phyloP scores from a whole-genome alignment of 1,140 invertebrate genomes.

The Ceratina japonica region DNA sequence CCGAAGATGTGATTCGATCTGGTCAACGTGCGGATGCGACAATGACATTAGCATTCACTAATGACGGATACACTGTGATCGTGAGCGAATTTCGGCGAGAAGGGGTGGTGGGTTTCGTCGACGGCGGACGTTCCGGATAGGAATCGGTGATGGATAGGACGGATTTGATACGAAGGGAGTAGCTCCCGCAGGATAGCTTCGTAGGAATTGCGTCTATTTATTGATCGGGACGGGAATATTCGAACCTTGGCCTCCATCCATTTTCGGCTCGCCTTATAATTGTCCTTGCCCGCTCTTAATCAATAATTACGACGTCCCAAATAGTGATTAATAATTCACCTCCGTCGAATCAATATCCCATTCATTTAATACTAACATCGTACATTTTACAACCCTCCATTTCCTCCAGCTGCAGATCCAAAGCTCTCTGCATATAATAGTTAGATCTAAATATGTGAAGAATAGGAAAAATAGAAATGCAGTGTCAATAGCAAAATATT shows the following conservation, averaged over 20 bases:
- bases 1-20: background rate
- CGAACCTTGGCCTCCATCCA: slow-evolving; percentile 22
- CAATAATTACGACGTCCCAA: no score
- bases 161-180: slow-evolving; percentile 7
- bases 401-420: no score
- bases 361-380: no score
- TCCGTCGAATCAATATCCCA: no score
- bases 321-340: no score
- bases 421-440: no score
- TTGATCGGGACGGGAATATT: slow-evolving; percentile 63
- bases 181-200: slow-evolving; percentile 45
- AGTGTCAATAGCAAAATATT: no score
- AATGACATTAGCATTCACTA: slow-evolving; percentile 41
- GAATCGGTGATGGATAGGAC: slow-evolving; percentile 52
- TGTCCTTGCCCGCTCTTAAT: no score
- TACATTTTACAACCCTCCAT: no score
- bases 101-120: slow-evolving; percentile 23
- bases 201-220: slow-evolving; percentile 65
- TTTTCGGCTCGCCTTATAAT: slow-evolving; percentile 9
- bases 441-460: no score
- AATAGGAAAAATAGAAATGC: no score
- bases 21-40: slow-evolving; percentile 42
- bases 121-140: slow-evolving; percentile 40
- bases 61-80: slow-evolving; percentile 23
- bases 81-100: slow-evolving; percentile 14